Conservation (phyloP, 30 jellyfish, hydroid and myxozoan species). For the Hydractinia symbiolongicarpus region DNA sequence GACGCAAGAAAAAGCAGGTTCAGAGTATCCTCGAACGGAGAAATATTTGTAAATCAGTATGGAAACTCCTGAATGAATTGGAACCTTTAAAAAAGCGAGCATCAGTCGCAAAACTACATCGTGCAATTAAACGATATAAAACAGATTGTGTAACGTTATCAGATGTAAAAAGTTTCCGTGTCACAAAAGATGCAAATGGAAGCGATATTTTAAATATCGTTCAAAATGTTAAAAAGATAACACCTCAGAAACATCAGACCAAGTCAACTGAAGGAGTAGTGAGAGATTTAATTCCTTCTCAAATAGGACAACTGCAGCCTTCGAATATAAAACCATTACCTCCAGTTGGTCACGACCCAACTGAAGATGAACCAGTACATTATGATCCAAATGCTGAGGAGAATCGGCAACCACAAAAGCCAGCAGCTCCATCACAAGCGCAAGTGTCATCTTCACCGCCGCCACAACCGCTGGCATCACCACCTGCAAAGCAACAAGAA, state of each 20-base stretch:
- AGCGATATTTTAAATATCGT: not conserved
- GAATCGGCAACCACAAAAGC: not conserved
- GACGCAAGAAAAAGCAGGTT: no score
- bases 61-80: no score
- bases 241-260: not conserved
- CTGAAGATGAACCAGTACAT: not conserved
- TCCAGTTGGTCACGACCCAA: conserved; percentile 45
- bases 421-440: not conserved
- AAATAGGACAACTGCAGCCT: conserved; percentile 33
- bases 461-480: not conserved
- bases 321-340: conserved; percentile 36
- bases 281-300: conserved; percentile 30
- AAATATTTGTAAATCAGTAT: no score
- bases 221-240: not conserved
- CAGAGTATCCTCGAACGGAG: no score
- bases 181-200: not conserved
- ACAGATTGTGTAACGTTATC: not conserved
- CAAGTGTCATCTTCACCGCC: not conserved
- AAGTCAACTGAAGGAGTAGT: not conserved
- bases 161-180: not conserved
- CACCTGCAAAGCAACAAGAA: not conserved
- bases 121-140: not conserved
- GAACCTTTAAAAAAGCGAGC: no score
- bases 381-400: not conserved
- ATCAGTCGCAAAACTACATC: no score